These are phyloP conservation scores for Drosophila repleta DNA, from an alignment of 1,140 invertebrate species.

Conservation along the genomic window DNA sequence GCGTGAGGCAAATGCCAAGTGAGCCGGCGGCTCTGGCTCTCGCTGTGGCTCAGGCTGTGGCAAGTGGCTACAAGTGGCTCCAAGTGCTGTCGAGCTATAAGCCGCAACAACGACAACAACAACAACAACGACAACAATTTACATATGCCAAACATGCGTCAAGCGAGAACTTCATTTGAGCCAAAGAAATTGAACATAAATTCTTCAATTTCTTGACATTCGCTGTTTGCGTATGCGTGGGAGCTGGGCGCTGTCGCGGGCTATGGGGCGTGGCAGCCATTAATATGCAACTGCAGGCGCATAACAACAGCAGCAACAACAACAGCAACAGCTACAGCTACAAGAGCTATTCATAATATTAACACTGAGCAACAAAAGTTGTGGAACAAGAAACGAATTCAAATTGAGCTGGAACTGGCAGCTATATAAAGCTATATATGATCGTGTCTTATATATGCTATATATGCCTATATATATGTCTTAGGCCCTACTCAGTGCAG, in stretches of 20 bases:
- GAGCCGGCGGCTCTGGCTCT: neutral
- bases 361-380: neutral
- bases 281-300: slow-evolving; percentile 44
- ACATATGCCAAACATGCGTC: slow-evolving; percentile 63
- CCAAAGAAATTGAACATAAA: slow-evolving; percentile 60
- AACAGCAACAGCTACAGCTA: slow-evolving; percentile 2
- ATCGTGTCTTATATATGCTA: slow-evolving; percentile 23
- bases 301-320: slow-evolving; percentile 15
- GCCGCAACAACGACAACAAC: too few relatives aligned
- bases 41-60: neutral
- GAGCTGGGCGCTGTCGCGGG: neutral
- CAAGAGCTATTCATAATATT: slow-evolving; percentile 3
- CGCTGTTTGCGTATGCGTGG: slow-evolving; percentile 18
- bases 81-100: neutral
- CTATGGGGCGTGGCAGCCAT: slow-evolving; percentile 1
- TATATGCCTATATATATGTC: too few relatives aligned
- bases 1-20: slow-evolving; percentile 50
- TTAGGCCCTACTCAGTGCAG: too few relatives aligned
- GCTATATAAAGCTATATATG: slow-evolving; percentile 17
- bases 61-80: neutral
- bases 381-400: neutral
- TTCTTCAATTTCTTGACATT: slow-evolving; percentile 39
- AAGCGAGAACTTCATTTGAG: slow-evolving; percentile 20
- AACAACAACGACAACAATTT: slow-evolving; percentile 23
- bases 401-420: neutral